Evolutionary conservation across 2,113 vertebrate species (phyloP), one percentile per base, ranked within the genome.

Genomic region (Centrocercus urophasianus): DNA sequence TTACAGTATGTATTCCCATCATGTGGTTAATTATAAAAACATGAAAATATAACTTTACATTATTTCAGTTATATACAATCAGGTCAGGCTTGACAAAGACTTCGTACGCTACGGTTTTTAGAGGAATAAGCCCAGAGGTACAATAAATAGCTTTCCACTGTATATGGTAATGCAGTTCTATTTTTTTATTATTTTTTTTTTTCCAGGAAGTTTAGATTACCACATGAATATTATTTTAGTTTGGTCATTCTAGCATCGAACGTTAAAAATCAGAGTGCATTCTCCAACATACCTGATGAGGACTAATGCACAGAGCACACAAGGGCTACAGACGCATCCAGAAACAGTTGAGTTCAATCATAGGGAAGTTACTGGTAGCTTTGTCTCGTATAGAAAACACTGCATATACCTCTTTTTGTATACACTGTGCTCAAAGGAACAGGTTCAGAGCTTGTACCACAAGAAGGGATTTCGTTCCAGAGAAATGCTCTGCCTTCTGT

Each of bases 1-100:
- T 97, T 97, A 98, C 97, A 97, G 96, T 97, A 97, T 89, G 95
- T 98, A 96, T 96, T 97, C 92, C 96, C 96, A 95, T 96, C 96
- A 96, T 97, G 96, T 98, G 75, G 85, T 94, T 97, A 96, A 96
- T 96, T 98, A 98, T 98, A 98, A 98, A 98, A 98, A 98, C 98
- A 98, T 97, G 98, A 98, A 98, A 98, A 98, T 98, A 98, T 98
- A 98, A 97, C 94, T 98, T 98, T 98, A 98, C 98, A 98, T 96
- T 97, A 97, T 98, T 98, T 97, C 96, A 97, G 94, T 97, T 98
- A 98, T 98, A 97, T 98, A 98, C 97, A 98, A 98, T 96, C 87
- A 96, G 90, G 97, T 98, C 96, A 98, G 97, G 97, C 97, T 98
- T 97, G 96, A 98, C 97, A 98, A 97, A 98, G 93, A 93, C 91